Conservation (phyloP, 53 echinoderm and acorn worm species). For the Paelopatides confundens region DNA sequence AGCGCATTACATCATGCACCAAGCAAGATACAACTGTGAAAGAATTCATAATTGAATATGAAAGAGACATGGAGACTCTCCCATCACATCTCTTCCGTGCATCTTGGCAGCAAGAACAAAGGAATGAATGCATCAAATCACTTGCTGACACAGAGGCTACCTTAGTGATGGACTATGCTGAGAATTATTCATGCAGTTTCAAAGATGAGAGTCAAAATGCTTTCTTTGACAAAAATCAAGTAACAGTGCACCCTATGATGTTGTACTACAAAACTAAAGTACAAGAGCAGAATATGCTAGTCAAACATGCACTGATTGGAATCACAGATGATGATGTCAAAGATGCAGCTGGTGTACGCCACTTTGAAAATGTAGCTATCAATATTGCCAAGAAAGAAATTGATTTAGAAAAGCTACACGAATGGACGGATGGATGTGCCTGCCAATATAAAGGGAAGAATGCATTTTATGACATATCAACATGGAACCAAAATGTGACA, state of each 20-base stretch:
- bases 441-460: constrained; percentile 2
- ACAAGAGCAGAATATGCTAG: not conserved
- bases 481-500: not conserved
- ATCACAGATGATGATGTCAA: constrained; percentile 10
- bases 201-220: constrained; percentile 28
- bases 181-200: constrained; percentile 1
- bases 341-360: not conserved
- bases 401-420: constrained; percentile 9
- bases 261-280: not conserved
- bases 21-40: not conserved
- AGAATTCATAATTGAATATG: not conserved
- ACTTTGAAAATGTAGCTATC: constrained; percentile 4
- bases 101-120: not conserved
- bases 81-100: not conserved
- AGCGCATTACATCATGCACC: too few relatives aligned
- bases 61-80: not conserved
- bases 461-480: not conserved
- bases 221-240: constrained; percentile 20
- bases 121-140: not conserved
- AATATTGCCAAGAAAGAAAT: not conserved
- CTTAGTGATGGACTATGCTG: not conserved
- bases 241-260: constrained; percentile 19
- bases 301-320: constrained; percentile 9
- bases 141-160: not conserved
- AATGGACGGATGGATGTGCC: constrained; percentile 29